Evolutionary conservation across 2,888 invertebrate species (phyloP).

Genomic region (Agrotis clavis): DNA sequence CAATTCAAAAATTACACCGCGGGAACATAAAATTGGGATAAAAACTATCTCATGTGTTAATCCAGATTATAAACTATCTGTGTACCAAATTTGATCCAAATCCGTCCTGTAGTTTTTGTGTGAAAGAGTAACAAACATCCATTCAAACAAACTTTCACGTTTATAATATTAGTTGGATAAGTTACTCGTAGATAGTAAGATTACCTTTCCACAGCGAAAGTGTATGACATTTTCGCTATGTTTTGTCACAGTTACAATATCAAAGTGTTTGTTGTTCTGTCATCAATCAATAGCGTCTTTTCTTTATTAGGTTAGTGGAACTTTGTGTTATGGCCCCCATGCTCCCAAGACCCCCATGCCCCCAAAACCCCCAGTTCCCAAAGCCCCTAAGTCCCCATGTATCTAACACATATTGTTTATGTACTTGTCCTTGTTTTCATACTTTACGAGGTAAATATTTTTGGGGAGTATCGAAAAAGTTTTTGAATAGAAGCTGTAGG

Average conservation of each 20-base stretch:
- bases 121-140: too few relatives aligned
- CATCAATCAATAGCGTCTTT: slow-evolving; percentile 61
- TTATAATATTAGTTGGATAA: too few relatives aligned
- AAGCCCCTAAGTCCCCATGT: background rate
- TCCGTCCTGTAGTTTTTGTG: too few relatives aligned
- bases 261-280: slow-evolving; percentile 42
- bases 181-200: too few relatives aligned
- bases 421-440: slow-evolving; percentile 35
- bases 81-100: too few relatives aligned
- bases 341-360: background rate
- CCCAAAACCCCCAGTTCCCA: background rate
- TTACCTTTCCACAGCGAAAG: background rate
- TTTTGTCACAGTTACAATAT: slow-evolving; percentile 22
- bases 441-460: slow-evolving; percentile 54
- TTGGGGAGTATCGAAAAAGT: slow-evolving; percentile 23
- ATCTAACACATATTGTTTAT: slow-evolving; percentile 20
- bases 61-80: too few relatives aligned
- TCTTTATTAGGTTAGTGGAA: slow-evolving; percentile 54
- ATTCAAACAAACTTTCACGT: too few relatives aligned
- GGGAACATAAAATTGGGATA: too few relatives aligned
- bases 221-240: slow-evolving; percentile 1
- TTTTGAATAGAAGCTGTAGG: background rate
- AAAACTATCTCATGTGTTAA: too few relatives aligned
- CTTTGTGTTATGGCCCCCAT: slow-evolving; percentile 35
- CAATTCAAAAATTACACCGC: too few relatives aligned